Conservation (phyloP, 2,113 vertebrate species). For the Mus musculus region GRCm39 chr14:72835501-72836000, state of each 20-base stretch:
- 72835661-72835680: background rate
- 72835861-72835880: too few relatives aligned
- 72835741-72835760: background rate
- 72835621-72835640: background rate
- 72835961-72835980: background rate
- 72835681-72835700: background rate
- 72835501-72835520: background rate
- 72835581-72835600: background rate
- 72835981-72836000: background rate
- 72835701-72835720: background rate
- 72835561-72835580: background rate
- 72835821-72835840: too few relatives aligned
- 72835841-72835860: too few relatives aligned
- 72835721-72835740: background rate
- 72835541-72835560: slow-evolving; percentile 35
- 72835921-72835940: background rate
- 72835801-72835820: too few relatives aligned
- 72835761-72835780: too few relatives aligned
- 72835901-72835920: too few relatives aligned
- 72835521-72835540: background rate
- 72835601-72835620: slow-evolving; percentile 33
- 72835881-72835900: too few relatives aligned
- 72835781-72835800: too few relatives aligned
- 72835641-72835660: background rate
- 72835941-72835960: background rate